Conservation (phyloP, 53 echinoderm and acorn worm species). For the Astropecten irregularis region DNA sequence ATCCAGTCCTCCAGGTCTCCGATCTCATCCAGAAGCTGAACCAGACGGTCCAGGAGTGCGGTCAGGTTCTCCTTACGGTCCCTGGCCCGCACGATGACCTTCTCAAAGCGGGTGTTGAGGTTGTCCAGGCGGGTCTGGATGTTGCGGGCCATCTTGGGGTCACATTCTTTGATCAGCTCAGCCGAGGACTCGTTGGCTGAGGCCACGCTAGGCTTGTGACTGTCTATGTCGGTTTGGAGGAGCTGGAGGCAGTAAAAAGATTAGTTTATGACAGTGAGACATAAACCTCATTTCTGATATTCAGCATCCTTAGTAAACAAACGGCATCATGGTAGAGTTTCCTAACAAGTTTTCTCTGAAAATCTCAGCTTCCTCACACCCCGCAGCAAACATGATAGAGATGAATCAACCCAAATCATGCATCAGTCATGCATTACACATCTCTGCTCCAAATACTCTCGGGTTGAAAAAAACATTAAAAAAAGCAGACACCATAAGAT, state of each 20-base stretch:
- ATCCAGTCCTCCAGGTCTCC: conserved; percentile 97
- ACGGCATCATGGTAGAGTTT: background rate
- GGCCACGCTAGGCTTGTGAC: conserved; percentile 97
- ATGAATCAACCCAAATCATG: too few relatives aligned
- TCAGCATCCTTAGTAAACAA: too few relatives aligned
- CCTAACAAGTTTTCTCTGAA: background rate
- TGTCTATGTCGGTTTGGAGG: conserved; percentile 95
- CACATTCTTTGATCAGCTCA: conserved; percentile 90
- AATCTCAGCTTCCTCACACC: too few relatives aligned
- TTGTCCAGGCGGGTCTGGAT: conserved; percentile 90
- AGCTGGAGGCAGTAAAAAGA: too few relatives aligned
- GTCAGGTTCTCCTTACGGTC: conserved; percentile 81
- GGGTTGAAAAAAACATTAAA: too few relatives aligned
- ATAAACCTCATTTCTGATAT: background rate
- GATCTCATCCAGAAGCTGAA: conserved; percentile 79
- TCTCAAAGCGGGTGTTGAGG: conserved; percentile 94
- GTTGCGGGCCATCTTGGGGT: conserved; percentile 92
- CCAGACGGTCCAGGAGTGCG: conserved; percentile 75
- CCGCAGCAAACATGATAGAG: background rate
- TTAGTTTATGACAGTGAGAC: background rate
- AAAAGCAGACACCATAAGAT: too few relatives aligned
- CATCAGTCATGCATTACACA: too few relatives aligned
- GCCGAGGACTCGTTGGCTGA: conserved; percentile 88
- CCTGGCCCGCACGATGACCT: conserved; percentile 80
- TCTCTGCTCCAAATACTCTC: too few relatives aligned